Percentiles rank a stretch among this genome's conserved stretches.
Conservation (phyloP, 2,888 invertebrate genomes). For the Phytoseiulus persimilis region DNA sequence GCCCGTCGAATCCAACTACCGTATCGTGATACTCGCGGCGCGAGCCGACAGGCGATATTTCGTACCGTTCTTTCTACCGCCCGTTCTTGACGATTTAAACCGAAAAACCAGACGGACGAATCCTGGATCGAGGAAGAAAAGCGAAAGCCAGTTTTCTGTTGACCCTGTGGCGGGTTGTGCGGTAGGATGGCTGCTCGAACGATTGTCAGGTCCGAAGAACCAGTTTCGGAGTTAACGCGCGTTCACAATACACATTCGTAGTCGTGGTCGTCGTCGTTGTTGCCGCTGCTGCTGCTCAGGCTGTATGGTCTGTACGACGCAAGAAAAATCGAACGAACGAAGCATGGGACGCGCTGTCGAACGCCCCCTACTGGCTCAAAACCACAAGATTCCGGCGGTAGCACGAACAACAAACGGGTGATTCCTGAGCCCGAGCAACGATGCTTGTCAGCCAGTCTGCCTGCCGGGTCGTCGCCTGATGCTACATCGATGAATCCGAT, state of each 20-base stretch:
- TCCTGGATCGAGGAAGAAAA: background rate
- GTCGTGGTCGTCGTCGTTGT: background rate
- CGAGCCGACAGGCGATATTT: background rate
- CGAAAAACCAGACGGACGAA: background rate
- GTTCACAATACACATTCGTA: background rate
- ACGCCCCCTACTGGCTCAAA: conserved; percentile 27
- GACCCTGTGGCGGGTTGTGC: background rate
- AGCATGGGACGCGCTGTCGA: background rate
- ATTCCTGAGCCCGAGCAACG: background rate
- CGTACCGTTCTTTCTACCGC: background rate
- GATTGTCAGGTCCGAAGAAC: background rate
- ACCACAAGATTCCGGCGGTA: conserved; percentile 37
- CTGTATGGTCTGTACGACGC: background rate
- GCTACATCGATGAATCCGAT: background rate
- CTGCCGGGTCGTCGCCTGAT: background rate
- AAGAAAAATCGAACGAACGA: background rate
- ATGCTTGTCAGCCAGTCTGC: background rate
- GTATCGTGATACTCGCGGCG: too few species aligned
- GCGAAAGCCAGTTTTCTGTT: background rate
- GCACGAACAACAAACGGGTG: background rate
- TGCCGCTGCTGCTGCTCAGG: too few species aligned
- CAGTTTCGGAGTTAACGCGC: background rate
- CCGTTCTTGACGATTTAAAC: background rate
- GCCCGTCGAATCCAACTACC: too few species aligned
- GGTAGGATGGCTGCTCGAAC: background rate